phyloP scores from a whole-genome alignment of 2,797 vertebrate species.

The Cichlasoma orientale region DNA sequence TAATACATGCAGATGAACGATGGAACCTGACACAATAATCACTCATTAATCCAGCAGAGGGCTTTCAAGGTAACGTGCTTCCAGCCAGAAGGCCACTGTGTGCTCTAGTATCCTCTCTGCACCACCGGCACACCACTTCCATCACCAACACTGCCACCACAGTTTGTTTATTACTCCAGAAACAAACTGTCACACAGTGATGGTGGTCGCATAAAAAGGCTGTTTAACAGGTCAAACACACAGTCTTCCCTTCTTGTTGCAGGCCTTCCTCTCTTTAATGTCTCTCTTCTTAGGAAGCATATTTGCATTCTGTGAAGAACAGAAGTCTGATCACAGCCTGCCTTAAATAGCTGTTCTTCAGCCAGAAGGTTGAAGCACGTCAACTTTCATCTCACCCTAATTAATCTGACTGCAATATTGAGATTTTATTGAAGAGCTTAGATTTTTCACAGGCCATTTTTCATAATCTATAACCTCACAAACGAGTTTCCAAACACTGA shows the following conservation, averaged over 20 bases:
- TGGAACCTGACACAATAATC: slow-evolving; percentile 54
- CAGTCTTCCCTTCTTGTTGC: not conserved
- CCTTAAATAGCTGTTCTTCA: not conserved
- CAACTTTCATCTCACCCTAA: not conserved
- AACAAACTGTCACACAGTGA: slow-evolving; percentile 60
- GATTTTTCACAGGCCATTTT: not conserved
- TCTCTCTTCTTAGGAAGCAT: not conserved
- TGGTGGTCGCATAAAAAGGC: slow-evolving; percentile 41
- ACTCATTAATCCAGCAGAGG: slow-evolving; percentile 48
- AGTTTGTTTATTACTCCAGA: slow-evolving; percentile 62
- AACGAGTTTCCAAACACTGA: not conserved
- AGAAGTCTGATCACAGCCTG: not conserved
- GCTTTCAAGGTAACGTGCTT: slow-evolving; percentile 49
- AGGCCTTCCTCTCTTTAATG: slow-evolving; percentile 1
- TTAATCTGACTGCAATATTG: not conserved
- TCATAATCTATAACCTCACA: not conserved
- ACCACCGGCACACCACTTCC: slow-evolving; percentile 32
- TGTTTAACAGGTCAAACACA: slow-evolving; percentile 34
- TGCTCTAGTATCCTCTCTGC: slow-evolving; percentile 26
- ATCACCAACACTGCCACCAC: slow-evolving; percentile 31
- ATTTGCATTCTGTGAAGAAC: not conserved
- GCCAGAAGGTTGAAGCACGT: not conserved
- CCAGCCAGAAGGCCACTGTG: slow-evolving; percentile 26
- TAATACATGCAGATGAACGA: slow-evolving; percentile 45
- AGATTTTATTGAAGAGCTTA: accelerated